A percentile compares a stretch with the other conserved stretches of the same genome.
These are phyloP conservation scores for Halocaridina rubra DNA, from an alignment of 2,888 invertebrate species.

Conservation along the genomic window DNA sequence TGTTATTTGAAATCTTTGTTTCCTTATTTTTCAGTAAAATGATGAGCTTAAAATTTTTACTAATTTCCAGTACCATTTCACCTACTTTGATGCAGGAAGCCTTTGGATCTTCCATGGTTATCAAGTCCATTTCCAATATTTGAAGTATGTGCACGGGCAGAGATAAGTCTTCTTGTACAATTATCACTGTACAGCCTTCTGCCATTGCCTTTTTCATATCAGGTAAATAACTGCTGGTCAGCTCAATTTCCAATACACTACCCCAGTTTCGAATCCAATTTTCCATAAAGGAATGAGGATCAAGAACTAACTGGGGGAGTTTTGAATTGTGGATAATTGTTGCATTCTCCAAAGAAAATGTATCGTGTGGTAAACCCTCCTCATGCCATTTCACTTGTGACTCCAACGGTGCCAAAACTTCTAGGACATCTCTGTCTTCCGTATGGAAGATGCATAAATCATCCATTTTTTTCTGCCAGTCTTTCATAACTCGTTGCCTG, in stretches of 20 bases:
- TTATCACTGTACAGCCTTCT: slow-evolving; percentile 19
- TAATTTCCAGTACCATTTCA: slow-evolving; percentile 16
- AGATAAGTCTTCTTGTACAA: slow-evolving; percentile 25
- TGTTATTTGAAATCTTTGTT: slow-evolving; percentile 13
- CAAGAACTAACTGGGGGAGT: slow-evolving; percentile 47
- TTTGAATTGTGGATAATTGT: slow-evolving; percentile 41
- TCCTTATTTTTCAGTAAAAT: slow-evolving; percentile 24
- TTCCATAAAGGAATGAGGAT: slow-evolving; percentile 41
- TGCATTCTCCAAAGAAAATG: slow-evolving; percentile 43
- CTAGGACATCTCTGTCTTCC: slow-evolving; percentile 20
- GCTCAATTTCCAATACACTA: slow-evolving; percentile 20
- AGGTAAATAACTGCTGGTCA: slow-evolving; percentile 19
- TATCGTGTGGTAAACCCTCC: slow-evolving; percentile 31
- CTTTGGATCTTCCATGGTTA: not conserved
- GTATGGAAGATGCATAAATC: slow-evolving; percentile 38
- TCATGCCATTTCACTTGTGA: slow-evolving; percentile 50
- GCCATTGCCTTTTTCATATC: slow-evolving; percentile 2
- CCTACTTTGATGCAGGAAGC: slow-evolving; percentile 6
- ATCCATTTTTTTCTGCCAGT: slow-evolving; percentile 39
- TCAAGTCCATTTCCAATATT: slow-evolving; percentile 29
- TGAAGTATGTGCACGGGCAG: slow-evolving; percentile 31
- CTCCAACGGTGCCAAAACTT: slow-evolving; percentile 30
- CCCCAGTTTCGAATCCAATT: slow-evolving; percentile 32
- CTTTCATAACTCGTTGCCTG: slow-evolving; percentile 11
- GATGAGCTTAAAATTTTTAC: slow-evolving; percentile 40